Evolutionary conservation across 2,113 vertebrate genomes (phyloP).

Genomic region (Ia io): DNA sequence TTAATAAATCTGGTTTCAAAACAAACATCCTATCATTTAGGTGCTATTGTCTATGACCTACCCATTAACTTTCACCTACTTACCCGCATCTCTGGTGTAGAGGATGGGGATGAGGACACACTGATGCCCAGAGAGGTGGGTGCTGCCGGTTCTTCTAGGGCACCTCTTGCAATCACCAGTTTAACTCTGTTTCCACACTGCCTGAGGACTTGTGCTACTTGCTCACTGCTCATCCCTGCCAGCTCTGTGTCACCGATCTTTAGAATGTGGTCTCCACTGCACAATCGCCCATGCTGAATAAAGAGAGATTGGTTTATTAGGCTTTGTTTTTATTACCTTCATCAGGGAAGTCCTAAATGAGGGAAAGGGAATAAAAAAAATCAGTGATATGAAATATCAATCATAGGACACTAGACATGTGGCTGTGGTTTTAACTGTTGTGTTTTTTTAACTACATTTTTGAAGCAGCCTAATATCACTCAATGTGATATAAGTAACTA

Average conservation of each 20-base stretch:
- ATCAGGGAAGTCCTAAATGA: slow-evolving; percentile 2
- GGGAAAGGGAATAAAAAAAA: neutral
- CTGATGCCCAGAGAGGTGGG: slow-evolving; percentile 77
- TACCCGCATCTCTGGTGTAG: slow-evolving; percentile 85
- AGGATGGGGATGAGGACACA: slow-evolving; percentile 74
- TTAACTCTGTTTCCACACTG: slow-evolving; percentile 94
- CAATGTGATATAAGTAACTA: neutral
- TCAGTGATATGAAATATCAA: neutral
- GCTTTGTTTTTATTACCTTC: neutral
- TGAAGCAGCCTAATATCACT: neutral
- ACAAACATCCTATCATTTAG: neutral
- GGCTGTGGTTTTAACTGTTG: neutral
- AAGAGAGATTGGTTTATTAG: neutral
- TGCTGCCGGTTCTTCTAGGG: slow-evolving; percentile 83
- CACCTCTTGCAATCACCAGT: slow-evolving; percentile 91
- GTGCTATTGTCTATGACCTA: neutral
- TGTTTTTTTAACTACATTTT: neutral
- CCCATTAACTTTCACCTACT: neutral
- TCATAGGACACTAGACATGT: neutral
- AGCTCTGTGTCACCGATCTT: slow-evolving; percentile 94
- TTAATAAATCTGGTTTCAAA: neutral
- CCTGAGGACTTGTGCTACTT: slow-evolving; percentile 94
- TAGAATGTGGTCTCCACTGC: slow-evolving; percentile 95
- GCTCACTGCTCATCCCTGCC: slow-evolving; percentile 93
- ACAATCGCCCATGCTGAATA: slow-evolving; percentile 89